Base-by-base conservation (phyloP, 2,113 vertebrate species). In the Xiphophorus maculatus region DNA sequence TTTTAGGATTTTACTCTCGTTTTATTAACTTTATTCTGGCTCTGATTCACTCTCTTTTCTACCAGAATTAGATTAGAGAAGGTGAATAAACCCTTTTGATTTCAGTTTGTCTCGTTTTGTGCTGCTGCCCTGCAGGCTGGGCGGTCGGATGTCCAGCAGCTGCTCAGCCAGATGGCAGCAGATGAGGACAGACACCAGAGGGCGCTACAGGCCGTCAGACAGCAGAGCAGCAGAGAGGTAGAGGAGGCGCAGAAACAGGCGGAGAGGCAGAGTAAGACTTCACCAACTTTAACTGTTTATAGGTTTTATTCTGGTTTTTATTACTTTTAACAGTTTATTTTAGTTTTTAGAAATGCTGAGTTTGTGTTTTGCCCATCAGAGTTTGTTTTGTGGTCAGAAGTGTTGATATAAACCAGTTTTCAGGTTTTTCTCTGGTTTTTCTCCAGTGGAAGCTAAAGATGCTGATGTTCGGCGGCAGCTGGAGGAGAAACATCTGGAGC, bases 371-470 rank as follows among this genome's bases (percentile, higher is more conserved):
- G 30, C 30, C 30, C 30, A 30, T 30, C 30, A 30, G 30, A 30
- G 35, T 35, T 48, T 48, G 44, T 15, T 48, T 19, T 48, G 4
- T 5, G 0, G 4, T 48, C 44, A 12, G 40, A 42, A 42, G 35
- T 1, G 40, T 42, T 42, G 9, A 42, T 42, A 13, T 42, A 42
- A 40, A 40, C 2, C 12, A 42, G 40, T 42, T 42, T 42, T 42
- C 40, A 14, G 40, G 40, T 4, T 15, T 42, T 15, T 42, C 13
- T 37, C 14, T 10, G 3, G 2, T 64, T 15, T 71, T 85, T 27
- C 73, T 44, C 70, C 76, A 98, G 97, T 95, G 88, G 94, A 95
- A 84, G 76, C 87, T 81, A 96, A 94, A 89, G 95, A 96, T 76
- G 79, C 80, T 51, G 95, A 97, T 22, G 82, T 93, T 15, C 95